phyloP scores from a whole-genome alignment of 2,113 vertebrate species.

The Mobula hypostoma region DNA sequence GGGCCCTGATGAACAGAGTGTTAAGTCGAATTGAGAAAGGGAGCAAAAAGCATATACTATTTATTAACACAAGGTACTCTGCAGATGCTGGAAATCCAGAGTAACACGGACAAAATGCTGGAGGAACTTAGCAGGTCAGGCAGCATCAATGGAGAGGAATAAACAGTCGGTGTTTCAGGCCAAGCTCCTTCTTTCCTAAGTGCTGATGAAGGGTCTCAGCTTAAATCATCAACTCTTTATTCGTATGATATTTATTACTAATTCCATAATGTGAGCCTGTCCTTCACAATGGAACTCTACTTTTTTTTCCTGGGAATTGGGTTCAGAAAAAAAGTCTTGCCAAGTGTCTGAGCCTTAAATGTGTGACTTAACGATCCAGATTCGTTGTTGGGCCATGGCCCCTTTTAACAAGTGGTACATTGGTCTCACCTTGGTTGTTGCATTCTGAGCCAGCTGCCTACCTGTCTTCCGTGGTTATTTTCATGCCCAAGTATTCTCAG shows the following conservation, averaged over 20 bases:
- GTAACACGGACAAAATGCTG: no score
- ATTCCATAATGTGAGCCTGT: not conserved
- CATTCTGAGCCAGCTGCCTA: no score
- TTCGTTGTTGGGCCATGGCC: not conserved
- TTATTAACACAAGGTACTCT: not conserved
- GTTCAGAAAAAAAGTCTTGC: not conserved
- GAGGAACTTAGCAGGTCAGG: no score
- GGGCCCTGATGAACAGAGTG: not conserved
- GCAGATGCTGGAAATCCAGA: no score
- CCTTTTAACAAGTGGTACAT: not conserved
- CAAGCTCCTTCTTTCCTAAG: no score
- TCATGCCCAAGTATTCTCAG: no score
- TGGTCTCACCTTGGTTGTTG: not conserved
- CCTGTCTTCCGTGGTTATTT: no score
- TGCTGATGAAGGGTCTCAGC: no score
- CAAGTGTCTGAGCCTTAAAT: not conserved
- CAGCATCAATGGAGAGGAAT: no score
- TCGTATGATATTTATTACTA: not conserved
- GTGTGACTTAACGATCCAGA: not conserved
- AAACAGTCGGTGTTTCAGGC: no score
- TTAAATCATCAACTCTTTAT: no score
- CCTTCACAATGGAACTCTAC: not conserved
- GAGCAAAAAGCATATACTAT: not conserved
- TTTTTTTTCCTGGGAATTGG: not conserved
- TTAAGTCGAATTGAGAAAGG: not conserved